Conservation (phyloP, 2,113 vertebrate genomes). For the Rhea americana region DNA sequence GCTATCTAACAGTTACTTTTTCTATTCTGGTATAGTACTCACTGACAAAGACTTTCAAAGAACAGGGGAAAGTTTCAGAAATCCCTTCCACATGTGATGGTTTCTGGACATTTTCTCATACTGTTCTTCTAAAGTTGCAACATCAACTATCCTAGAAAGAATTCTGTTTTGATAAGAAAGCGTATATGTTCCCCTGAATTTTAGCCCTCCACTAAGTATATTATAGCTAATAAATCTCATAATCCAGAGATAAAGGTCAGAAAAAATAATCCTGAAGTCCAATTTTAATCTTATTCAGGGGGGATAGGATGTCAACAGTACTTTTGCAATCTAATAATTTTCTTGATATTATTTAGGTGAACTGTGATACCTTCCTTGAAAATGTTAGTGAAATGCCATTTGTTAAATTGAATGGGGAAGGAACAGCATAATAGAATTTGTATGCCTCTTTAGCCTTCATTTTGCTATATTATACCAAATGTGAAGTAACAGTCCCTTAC, state of each 20-base stretch:
- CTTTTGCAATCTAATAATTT: not conserved
- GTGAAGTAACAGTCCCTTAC: not conserved
- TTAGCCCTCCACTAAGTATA: not conserved
- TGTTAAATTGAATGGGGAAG: not conserved
- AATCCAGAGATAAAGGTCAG: conserved; percentile 52
- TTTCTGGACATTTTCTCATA: not conserved
- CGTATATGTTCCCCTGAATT: not conserved
- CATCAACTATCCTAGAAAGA: not conserved
- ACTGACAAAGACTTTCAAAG: not conserved
- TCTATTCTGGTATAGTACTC: not conserved
- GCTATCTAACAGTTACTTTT: not conserved
- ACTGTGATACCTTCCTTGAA: not conserved
- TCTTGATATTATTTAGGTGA: not conserved
- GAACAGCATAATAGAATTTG: not conserved
- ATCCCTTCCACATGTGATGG: not conserved
- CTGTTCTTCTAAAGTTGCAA: not conserved
- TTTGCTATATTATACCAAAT: not conserved
- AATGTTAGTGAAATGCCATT: not conserved
- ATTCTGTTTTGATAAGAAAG: not conserved
- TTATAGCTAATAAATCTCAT: conserved; percentile 54
- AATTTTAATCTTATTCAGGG: conserved; percentile 19
- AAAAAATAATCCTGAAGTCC: conserved; percentile 28
- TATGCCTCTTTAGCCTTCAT: not conserved
- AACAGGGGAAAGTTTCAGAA: not conserved
- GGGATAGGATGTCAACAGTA: not conserved